Percentiles rank a stretch among this genome's conserved stretches.
Evolutionary conservation across 2,113 vertebrate genomes (phyloP).

Genomic region (Parotia lawesii): DNA sequence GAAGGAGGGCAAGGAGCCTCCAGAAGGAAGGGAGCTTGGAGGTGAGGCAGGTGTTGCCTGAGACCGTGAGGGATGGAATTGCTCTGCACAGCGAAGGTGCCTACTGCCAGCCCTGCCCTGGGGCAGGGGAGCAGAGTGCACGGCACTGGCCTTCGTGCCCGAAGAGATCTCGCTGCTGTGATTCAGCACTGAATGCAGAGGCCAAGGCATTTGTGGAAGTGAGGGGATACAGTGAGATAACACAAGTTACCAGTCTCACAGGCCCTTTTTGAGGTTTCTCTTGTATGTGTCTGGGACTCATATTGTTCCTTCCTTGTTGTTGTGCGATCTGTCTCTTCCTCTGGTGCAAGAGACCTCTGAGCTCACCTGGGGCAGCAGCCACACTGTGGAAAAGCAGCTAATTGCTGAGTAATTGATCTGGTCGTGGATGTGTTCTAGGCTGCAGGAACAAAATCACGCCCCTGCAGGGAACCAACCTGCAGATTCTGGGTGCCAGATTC

Average conservation of each 20-base stretch:
- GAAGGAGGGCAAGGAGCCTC: background rate
- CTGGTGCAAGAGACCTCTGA: background rate
- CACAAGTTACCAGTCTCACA: background rate
- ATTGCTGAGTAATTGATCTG: background rate
- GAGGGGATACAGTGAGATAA: background rate
- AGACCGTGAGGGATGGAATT: background rate
- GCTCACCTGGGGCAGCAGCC: background rate
- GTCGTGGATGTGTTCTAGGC: background rate
- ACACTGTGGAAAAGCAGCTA: background rate
- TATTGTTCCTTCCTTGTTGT: background rate
- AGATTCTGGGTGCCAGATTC: background rate
- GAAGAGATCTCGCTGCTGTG: background rate
- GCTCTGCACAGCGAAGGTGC: background rate
- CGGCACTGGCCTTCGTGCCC: background rate
- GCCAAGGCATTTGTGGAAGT: background rate
- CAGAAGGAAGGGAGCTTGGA: background rate
- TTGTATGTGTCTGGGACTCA: accelerated
- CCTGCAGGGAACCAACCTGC: background rate
- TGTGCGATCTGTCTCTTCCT: background rate
- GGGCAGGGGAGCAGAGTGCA: background rate
- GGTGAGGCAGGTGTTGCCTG: background rate
- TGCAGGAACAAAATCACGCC: background rate
- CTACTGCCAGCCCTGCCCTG: background rate
- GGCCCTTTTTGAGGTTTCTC: background rate
- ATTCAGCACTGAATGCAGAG: background rate